Evolutionary conservation across 2,113 vertebrate genomes (phyloP), one percentile per base, ranked within the genome.

Genomic region (Herpetotheres cachinnans): DNA sequence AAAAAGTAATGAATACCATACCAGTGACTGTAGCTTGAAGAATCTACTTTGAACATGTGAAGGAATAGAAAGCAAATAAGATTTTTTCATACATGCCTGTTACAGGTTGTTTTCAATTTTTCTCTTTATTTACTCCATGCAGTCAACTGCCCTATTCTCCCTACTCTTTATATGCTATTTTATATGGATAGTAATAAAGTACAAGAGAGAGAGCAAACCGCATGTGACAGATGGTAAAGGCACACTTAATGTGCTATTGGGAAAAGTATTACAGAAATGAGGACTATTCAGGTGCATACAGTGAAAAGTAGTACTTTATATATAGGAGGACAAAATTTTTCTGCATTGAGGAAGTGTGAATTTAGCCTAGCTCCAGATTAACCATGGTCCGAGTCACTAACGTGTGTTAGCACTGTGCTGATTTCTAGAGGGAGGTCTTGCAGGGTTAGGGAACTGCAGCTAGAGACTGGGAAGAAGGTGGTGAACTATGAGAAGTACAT

Each of bases 271-370:
- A 54, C 47, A 86, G 92, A 93, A 95, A 94, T 52, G 15, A 91
- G 56, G 47, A 67, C 44, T 92, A 81, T 86, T 82, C 44, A 71
- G 82, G 52, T 91, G 16, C 52, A 73, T 30, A 17, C 25, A 87
- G 46, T 77, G 70, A 69, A 91, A 93, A 93, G 62, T 29, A 86
- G 59, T 66, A 88, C 79, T 88, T 93, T 92, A 93, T 82, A 96
- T 89, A 92, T 84, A 96, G 80, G 83, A 93, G 86, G n/a, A 83
- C 52, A 88, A 91, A 61, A 62, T 44, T 88, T 80, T 94, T 96
- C 93, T 93, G 89, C 93, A 89, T 52, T 92, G 90, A 95, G 61
- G 79, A 95, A 96, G 47, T 88, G 81, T 89, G 96, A 92, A 94
- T 97, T 95, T 91, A 79, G 55, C 49, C 89, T 66, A 88, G 47